phyloP scores from a whole-genome alignment of 2,797 vertebrate species.

The Dipus sagitta region DNA sequence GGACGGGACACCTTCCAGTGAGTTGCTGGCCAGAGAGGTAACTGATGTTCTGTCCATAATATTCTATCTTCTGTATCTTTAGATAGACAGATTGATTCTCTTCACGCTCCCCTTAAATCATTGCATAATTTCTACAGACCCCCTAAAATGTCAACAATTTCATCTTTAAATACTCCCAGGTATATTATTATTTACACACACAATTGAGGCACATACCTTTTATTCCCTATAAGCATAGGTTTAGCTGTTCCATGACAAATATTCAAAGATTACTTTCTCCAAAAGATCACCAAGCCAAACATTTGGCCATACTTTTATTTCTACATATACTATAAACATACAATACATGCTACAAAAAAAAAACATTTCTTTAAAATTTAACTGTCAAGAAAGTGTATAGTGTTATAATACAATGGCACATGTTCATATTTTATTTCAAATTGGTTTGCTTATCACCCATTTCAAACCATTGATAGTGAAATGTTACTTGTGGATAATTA shows the following conservation, averaged over 20 bases:
- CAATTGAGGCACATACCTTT: neutral
- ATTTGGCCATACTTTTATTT: conserved; percentile 96
- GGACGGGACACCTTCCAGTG: too few relatives aligned
- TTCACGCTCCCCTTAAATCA: conserved; percentile 1
- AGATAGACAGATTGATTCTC: neutral
- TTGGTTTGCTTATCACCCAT: conserved; percentile 89
- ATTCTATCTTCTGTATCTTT: conserved; percentile 23
- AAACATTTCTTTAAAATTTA: conserved; percentile 87
- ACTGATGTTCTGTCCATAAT: neutral
- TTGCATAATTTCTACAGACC: conserved; percentile 11
- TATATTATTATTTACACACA: neutral
- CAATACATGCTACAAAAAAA: conserved; percentile 97
- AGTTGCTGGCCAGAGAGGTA: too few relatives aligned
- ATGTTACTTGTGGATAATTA: conserved; percentile 90
- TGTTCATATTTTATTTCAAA: conserved; percentile 92
- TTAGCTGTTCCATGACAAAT: conserved; percentile 63
- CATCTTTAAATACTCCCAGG: neutral
- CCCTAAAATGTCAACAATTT: conserved; percentile 38
- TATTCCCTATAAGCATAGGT: neutral
- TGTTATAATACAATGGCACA: conserved; percentile 98
- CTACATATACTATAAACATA: conserved; percentile 96
- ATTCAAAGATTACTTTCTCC: conserved; percentile 74
- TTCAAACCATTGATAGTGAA: conserved; percentile 90
- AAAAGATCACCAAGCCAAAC: conserved; percentile 85
- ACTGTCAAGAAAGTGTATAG: conserved; percentile 97